A percentile compares a stretch with the other conserved stretches of the same genome.
phyloP scores from a whole-genome alignment of 2,797 vertebrate species.

The Girardinus metallicus region DNA sequence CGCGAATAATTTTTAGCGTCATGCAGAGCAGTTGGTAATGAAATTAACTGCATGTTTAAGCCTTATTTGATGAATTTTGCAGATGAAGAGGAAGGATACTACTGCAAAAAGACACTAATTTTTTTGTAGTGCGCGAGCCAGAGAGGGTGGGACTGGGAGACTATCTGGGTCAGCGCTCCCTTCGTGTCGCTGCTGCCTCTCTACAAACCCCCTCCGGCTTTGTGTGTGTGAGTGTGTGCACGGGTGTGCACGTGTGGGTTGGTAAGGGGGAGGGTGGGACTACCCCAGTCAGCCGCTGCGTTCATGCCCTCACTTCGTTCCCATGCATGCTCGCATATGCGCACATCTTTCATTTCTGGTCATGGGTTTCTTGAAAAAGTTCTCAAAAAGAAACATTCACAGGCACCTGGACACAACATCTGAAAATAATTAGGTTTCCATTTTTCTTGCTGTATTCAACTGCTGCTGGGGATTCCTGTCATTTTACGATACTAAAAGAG shows the following conservation, averaged over 20 bases:
- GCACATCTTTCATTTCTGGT: slow-evolving; percentile 21
- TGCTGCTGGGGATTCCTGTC: not conserved
- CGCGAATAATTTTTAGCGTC: not conserved
- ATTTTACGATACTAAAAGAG: not conserved
- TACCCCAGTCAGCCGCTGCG: slow-evolving; percentile 48
- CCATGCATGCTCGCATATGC: slow-evolving; percentile 20
- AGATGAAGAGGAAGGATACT: not conserved
- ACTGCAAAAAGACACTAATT: slow-evolving; percentile 20
- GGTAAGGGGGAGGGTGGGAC: slow-evolving; percentile 52
- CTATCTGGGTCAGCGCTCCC: slow-evolving; percentile 73
- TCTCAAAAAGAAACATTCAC: not conserved
- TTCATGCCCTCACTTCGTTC: slow-evolving; percentile 44
- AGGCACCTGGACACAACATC: not conserved
- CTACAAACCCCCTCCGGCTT: slow-evolving; percentile 48
- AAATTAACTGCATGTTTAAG: not conserved
- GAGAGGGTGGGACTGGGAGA: slow-evolving; percentile 64
- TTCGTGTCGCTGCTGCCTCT: slow-evolving; percentile 65
- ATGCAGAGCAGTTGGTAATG: not conserved
- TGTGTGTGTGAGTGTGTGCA: slow-evolving; percentile 26
- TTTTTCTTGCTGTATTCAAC: not conserved
- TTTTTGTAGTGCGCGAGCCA: slow-evolving; percentile 48
- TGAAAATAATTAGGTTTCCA: slow-evolving; percentile 18
- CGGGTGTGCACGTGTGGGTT: slow-evolving; percentile 17
- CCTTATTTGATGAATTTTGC: not conserved
- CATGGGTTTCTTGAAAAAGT: slow-evolving; percentile 16